These are phyloP conservation scores for Octodon degus DNA, from an alignment of 2,113 vertebrate genomes.

Conservation along the genomic window DNA sequence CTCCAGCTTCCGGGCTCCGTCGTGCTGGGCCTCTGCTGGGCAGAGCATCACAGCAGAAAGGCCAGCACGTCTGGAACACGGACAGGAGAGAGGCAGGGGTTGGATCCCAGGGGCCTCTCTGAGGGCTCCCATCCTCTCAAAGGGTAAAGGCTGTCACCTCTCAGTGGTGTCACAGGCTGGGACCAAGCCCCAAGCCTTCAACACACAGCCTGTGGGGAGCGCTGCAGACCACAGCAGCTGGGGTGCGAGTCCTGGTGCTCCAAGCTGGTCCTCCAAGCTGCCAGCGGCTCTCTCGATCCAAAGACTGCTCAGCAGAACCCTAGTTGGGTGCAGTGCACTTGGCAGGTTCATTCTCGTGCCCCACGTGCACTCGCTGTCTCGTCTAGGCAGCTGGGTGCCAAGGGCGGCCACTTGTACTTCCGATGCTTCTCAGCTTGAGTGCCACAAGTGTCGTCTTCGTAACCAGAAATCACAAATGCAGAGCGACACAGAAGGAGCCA, in stretches of 20 bases:
- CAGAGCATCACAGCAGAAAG: background rate
- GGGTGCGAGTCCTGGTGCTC: background rate
- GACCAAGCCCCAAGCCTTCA: no score
- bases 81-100: background rate
- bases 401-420: no score
- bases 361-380: background rate
- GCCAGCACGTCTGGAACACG: background rate
- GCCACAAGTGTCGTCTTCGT: background rate
- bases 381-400: background rate
- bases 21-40: background rate
- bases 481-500: background rate
- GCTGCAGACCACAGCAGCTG: background rate
- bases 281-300: accelerated
- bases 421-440: background rate
- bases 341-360: no score
- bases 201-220: background rate
- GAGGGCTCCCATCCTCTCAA: background rate
- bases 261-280: background rate
- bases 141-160: background rate
- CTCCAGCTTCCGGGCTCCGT: background rate
- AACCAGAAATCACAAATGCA: background rate
- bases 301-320: background rate
- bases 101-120: background rate
- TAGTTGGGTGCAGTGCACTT: no score
- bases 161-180: background rate